phyloP scores from a whole-genome alignment of 2,113 vertebrate genomes.

The Vimba vimba region DNA sequence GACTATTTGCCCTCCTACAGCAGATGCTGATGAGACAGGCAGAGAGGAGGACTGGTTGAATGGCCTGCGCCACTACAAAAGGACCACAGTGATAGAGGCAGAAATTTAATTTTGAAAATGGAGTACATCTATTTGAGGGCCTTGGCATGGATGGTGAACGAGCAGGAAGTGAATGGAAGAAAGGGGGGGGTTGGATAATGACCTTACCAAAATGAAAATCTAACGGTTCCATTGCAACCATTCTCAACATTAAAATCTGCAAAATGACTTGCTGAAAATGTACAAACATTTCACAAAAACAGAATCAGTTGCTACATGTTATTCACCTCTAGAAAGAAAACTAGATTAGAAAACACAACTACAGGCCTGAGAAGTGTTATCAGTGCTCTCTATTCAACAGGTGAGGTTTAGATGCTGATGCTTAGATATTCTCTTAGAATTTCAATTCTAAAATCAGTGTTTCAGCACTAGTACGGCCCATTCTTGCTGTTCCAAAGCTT shows the following conservation, averaged over 20 bases:
- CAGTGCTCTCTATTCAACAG: slow-evolving; percentile 8
- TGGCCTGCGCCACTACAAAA: not conserved
- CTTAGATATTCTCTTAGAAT: not conserved
- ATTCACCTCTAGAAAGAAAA: slow-evolving; percentile 17
- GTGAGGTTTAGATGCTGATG: not conserved
- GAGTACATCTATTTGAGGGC: slow-evolving; percentile 58
- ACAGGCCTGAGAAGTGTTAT: not conserved
- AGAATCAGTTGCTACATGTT: not conserved
- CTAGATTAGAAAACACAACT: slow-evolving; percentile 12
- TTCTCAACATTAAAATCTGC: not conserved
- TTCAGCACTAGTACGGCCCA: not conserved
- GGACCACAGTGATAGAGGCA: slow-evolving; percentile 27
- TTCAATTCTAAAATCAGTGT: not conserved
- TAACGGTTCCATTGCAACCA: slow-evolving; percentile 4
- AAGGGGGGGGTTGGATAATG: slow-evolving; percentile 9
- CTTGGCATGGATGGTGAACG: slow-evolving; percentile 18
- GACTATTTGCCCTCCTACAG: slow-evolving; percentile 49
- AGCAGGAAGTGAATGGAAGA: slow-evolving; percentile 27
- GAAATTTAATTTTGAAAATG: slow-evolving; percentile 62
- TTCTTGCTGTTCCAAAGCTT: not conserved
- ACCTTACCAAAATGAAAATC: slow-evolving; percentile 33
- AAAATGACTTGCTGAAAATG: too few relatives aligned
- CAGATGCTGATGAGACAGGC: slow-evolving; percentile 54
- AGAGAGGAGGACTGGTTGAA: slow-evolving; percentile 30
- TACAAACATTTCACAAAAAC: slow-evolving; percentile 8